These are phyloP conservation scores for Orchesellides sinensis DNA, from an alignment of 2,888 invertebrate genomes.

Conservation along the genomic window DNA sequence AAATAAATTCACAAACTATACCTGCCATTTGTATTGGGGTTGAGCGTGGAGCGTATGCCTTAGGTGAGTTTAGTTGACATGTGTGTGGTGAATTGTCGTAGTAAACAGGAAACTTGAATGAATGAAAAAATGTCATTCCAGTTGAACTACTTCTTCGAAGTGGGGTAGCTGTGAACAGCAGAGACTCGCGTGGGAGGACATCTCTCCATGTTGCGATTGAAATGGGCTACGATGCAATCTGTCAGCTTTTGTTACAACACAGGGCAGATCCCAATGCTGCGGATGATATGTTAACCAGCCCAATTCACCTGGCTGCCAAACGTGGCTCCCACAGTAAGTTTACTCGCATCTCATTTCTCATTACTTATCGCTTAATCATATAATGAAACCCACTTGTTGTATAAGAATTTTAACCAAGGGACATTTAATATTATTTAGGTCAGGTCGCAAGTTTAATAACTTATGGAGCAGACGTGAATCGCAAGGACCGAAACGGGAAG, in stretches of 20 bases:
- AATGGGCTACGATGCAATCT: conserved; percentile 71
- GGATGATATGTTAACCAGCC: conserved; percentile 67
- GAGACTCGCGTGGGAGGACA: conserved; percentile 70
- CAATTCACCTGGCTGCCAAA: conserved; percentile 71
- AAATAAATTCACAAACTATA: conserved; percentile 69
- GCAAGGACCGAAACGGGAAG: conserved; percentile 68
- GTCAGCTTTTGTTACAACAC: conserved; percentile 66
- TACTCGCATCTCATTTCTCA: neutral
- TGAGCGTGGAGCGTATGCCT: conserved; percentile 67
- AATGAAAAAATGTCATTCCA: conserved; percentile 18
- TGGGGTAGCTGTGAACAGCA: conserved; percentile 71
- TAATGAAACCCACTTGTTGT: no score
- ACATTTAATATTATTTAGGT: conserved; percentile 18
- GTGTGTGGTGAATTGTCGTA: no score
- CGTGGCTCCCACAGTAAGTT: conserved; percentile 64
- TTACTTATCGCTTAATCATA: no score
- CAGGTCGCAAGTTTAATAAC: conserved; percentile 58
- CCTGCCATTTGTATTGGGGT: conserved; percentile 73
- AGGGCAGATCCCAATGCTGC: conserved; percentile 72
- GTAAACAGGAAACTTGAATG: neutral
- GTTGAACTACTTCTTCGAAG: conserved; percentile 72
- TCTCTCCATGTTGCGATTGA: conserved; percentile 69
- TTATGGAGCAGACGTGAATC: conserved; percentile 69
- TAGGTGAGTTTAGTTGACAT: conserved; percentile 29
- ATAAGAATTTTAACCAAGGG: neutral